These are phyloP conservation scores for Cephalopterus ornatus DNA, from an alignment of 2,113 vertebrate genomes.

Conservation along the genomic window DNA sequence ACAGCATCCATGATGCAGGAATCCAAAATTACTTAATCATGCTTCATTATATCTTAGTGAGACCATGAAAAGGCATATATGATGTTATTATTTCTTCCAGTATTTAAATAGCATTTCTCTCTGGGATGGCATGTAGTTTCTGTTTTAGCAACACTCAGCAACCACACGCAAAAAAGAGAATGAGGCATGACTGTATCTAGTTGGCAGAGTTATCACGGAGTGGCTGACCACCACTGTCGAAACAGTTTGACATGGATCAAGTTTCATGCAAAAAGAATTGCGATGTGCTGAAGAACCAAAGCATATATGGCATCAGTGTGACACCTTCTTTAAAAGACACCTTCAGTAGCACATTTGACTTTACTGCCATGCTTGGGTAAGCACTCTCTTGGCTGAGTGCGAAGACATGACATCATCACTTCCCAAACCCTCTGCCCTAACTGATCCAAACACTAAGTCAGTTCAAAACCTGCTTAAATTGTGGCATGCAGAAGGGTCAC, in stretches of 20 bases:
- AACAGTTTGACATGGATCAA: background rate
- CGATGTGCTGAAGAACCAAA: background rate
- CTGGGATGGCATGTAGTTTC: accelerated
- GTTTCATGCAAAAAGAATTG: background rate
- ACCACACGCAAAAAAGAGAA: background rate
- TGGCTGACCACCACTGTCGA: background rate
- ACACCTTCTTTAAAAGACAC: background rate
- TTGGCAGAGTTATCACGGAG: background rate
- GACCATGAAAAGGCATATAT: background rate
- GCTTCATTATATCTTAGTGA: background rate
- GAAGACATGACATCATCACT: background rate
- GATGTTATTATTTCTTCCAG: background rate
- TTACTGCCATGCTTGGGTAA: background rate
- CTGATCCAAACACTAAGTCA: background rate
- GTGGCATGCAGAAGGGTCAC: background rate
- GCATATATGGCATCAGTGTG: background rate
- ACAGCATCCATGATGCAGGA: background rate
- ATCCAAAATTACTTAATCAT: background rate
- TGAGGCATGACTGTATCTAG: background rate
- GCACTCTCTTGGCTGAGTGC: background rate
- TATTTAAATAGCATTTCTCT: background rate
- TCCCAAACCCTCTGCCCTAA: background rate
- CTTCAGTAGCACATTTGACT: background rate
- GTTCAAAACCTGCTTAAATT: background rate
- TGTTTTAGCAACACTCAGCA: background rate